Base-by-base conservation (phyloP, 1,140 invertebrate genomes). In the Drosophila ercepeae region DNA sequence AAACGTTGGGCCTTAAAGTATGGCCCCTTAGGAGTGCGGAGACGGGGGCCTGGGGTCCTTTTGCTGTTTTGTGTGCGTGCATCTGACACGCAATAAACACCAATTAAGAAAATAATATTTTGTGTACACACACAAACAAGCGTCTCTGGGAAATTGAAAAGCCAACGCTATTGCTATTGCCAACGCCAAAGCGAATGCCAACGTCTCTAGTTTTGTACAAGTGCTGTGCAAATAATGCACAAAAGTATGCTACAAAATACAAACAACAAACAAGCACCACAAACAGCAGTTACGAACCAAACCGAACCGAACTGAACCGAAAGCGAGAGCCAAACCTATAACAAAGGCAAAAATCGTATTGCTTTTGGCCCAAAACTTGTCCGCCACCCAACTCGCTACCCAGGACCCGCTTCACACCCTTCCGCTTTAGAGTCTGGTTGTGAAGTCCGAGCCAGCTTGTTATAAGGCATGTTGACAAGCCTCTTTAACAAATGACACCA, bases 401-500 rank as follows among this genome's bases (percentile, higher is more conserved):
- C n/a, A n/a, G n/a, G n/a, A 8, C 32, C 42, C 42, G 13, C 41
- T 67, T 39, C 49, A 60, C 23, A 36, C 29, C 36, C 36, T 13
- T 39, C 29, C 21, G 52, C 25, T 46, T 19, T 29, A n/a, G 16
- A 50, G 45, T 42, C 14, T 51, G 54, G 48, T 32, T 55, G 45
- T 52, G 23, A 69, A 78, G 76, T 71, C 71, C 74, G 81, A 84
- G 81, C 82, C 63, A 75, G 81, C 81, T 86, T 86, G 81, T 86
- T 86, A 86, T 81, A 82, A 77, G 81, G 81, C 81, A 84, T 89
- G 84, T 89, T 89, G 84, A 89, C 84, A 89, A 84, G 84, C 84
- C 84, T 89, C 84, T 89, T 89, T 89, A 89, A 84, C 84, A 89
- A 89, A 89, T 89, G 84, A 89, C 83, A 89, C 84, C 84, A 89